Base-by-base conservation (phyloP, 2,797 vertebrate species). In the Melanotaenia maccullochi region DNA sequence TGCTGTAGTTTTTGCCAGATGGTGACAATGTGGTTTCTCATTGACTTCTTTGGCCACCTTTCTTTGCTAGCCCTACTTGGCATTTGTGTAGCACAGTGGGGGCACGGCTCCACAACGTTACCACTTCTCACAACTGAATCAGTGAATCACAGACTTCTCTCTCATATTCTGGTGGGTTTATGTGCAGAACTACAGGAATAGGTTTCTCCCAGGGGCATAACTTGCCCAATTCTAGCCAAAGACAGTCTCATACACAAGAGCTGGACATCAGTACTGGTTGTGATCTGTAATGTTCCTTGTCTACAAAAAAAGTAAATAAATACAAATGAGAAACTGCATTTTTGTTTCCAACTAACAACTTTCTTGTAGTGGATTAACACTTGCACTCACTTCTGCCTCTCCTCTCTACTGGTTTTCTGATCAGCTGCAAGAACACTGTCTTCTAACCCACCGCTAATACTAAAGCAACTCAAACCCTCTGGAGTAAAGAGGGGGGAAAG, bases 1-100 rank as follows among this genome's bases (percentile, higher is more conserved):
- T 92, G 89, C 90, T 89, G 87, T 94, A 94, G 93, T 91, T 90
- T 85, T 92, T 87, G 87, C 91, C 82, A 76, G 89, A 85, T 93
- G 92, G 92, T 87, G 92, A 94, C 89, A 94, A 94, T 95, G 94
- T 95, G 94, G 94, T 95, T 96, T 95, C 94, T 95, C 94, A 94
- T 95, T 94, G 93, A 93, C 92, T 93, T 94, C 91, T 94, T 89
- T 92, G 85, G 84, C 83, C 79, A 85, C 68, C 59, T 84, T 63
- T 78, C 79, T 86, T 87, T 88, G 87, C 79, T 78, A 76, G 85
- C 82, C 79, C 83, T 60, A 79, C 65, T 63, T 80, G 82, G 78
- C 85, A 76, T 75, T 83, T 84, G 75, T 85, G 76, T 83, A 84
- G 78, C 80, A 78, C 82, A 88, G 80, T 81, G 81, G 90, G 81